Evolutionary conservation across 2,888 invertebrate genomes (phyloP).

Genomic region (Drosophila meridiana): DNA sequence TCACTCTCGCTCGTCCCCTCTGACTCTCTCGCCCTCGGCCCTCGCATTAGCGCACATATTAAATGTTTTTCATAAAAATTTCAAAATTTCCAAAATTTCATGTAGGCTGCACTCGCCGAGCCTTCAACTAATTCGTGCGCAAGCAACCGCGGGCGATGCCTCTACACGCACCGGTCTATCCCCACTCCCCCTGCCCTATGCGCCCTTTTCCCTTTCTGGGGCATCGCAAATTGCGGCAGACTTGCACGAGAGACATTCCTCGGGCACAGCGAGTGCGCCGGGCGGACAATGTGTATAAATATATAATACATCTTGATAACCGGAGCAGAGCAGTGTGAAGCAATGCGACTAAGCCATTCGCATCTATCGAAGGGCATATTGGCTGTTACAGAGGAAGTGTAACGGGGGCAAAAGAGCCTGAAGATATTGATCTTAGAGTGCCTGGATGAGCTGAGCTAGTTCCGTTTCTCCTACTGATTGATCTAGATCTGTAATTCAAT

Average conservation of each 20-base stretch:
- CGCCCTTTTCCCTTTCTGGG: slow-evolving; percentile 16
- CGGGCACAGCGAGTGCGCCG: background rate
- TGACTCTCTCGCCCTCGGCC: background rate
- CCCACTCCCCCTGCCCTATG: background rate
- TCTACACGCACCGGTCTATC: background rate
- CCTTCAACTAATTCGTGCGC: slow-evolving; percentile 44
- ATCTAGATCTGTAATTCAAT: background rate
- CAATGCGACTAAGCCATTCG: background rate
- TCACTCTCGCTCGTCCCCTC: slow-evolving; percentile 16
- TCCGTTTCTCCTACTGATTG: background rate
- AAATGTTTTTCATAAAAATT: slow-evolving; percentile 52
- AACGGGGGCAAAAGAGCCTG: background rate
- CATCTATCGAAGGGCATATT: background rate
- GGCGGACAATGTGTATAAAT: slow-evolving; percentile 6
- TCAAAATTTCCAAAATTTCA: slow-evolving; percentile 59
- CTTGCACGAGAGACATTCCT: background rate
- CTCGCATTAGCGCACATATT: slow-evolving; percentile 46
- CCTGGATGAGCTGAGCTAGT: background rate
- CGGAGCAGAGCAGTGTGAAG: background rate
- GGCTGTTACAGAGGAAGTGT: background rate
- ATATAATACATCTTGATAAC: background rate
- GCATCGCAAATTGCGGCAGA: slow-evolving; percentile 2
- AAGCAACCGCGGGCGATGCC: slow-evolving; percentile 37
- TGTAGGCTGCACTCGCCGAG: slow-evolving; percentile 28
- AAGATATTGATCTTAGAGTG: background rate